These are phyloP conservation scores for Orthosia gothica DNA, from an alignment of 2,888 invertebrate species.

Conservation along the genomic window DNA sequence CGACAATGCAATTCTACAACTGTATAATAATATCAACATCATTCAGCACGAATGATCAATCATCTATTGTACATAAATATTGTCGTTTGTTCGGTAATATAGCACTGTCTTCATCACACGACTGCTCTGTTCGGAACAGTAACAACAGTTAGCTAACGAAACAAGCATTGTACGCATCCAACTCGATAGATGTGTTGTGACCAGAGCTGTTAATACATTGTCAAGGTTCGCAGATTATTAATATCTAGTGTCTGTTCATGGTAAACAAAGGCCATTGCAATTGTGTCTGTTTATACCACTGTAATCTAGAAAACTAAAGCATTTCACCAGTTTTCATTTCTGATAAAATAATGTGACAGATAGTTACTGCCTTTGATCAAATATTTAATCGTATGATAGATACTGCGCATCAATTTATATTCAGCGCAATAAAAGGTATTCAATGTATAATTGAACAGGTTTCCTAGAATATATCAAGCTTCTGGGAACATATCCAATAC, in stretches of 20 bases:
- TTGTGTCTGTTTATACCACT: conserved; percentile 1
- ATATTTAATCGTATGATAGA: neutral
- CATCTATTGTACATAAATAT: too few relatives aligned
- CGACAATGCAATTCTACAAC: too few relatives aligned
- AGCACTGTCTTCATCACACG: too few relatives aligned
- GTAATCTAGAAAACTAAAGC: conserved; percentile 10
- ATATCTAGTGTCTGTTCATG: conserved; percentile 27
- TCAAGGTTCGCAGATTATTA: conserved; percentile 58
- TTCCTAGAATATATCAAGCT: conserved; percentile 18
- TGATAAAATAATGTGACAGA: neutral
- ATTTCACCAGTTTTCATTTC: neutral
- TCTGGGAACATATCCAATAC: too few relatives aligned
- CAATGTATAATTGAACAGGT: conserved; percentile 14
- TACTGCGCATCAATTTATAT: conserved; percentile 27
- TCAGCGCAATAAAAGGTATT: conserved; percentile 30
- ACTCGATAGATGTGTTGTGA: conserved; percentile 46
- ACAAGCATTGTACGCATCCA: conserved; percentile 71
- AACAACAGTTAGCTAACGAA: conserved; percentile 59
- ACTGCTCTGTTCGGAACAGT: conserved; percentile 29
- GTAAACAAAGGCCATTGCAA: conserved; percentile 43
- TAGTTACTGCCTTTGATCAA: neutral
- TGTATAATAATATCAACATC: too few relatives aligned
- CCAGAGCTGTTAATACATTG: conserved; percentile 33
- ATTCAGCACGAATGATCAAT: too few relatives aligned
- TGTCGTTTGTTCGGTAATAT: too few relatives aligned